phyloP scores from a whole-genome alignment of 2,888 invertebrate species.

The Tenthredo livida region DNA sequence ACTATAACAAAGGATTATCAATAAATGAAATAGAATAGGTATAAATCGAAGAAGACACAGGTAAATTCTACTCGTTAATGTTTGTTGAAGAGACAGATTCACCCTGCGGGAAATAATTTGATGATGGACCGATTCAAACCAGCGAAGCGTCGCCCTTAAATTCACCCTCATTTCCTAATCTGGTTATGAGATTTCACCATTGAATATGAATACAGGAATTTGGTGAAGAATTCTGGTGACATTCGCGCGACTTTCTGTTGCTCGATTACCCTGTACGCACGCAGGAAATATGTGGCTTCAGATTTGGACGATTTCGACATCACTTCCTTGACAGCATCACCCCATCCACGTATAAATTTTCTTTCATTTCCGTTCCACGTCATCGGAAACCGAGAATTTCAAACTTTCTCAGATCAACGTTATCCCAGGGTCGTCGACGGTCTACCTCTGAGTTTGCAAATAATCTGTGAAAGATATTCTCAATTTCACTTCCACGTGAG shows the following conservation, averaged over 20 bases:
- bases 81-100: not conserved
- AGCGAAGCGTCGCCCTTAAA: not conserved
- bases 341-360: constrained; percentile 3
- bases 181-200: constrained; percentile 20
- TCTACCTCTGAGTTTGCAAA: not conserved
- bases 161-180: not conserved
- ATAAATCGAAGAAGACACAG: not conserved
- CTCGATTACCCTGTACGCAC: constrained; percentile 16
- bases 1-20: not conserved
- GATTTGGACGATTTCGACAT: constrained; percentile 19
- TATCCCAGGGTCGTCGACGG: not conserved
- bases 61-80: not conserved
- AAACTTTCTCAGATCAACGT: not conserved
- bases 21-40: not conserved
- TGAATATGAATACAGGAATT: constrained; percentile 27
- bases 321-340: not conserved
- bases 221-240: not conserved
- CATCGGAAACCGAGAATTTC: not conserved
- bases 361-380: constrained; percentile 24
- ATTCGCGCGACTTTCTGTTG: constrained; percentile 13
- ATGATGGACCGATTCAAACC: not conserved
- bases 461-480: not conserved
- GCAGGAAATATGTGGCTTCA: not conserved
- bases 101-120: not conserved
- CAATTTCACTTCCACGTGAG: not conserved